These are phyloP conservation scores for Ochropacha duplaris DNA, from an alignment of 2,888 invertebrate genomes.

Conservation along the genomic window DNA sequence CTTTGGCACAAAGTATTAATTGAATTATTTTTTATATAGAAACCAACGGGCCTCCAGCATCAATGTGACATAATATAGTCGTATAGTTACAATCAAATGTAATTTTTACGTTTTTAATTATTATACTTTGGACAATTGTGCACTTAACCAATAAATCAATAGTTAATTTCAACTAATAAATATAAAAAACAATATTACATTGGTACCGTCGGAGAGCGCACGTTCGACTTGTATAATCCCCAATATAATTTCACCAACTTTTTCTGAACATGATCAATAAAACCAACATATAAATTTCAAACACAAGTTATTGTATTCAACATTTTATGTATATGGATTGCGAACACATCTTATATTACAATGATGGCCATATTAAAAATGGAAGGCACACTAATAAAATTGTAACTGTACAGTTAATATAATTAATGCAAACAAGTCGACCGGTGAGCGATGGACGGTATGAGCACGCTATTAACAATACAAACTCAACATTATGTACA, in stretches of 20 bases:
- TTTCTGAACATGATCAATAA: background rate
- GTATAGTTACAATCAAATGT: background rate
- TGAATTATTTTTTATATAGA: background rate
- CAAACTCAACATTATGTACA: conserved; percentile 64
- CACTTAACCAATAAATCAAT: background rate
- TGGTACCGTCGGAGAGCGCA: background rate
- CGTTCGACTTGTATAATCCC: background rate
- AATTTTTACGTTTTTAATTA: background rate
- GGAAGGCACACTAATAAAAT: conserved; percentile 28
- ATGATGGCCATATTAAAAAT: background rate
- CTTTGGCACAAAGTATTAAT: no score
- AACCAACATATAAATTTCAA: background rate
- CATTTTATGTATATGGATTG: conserved; percentile 13
- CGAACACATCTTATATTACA: conserved; percentile 10
- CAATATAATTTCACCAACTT: background rate
- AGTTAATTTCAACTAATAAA: background rate
- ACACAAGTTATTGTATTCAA: background rate
- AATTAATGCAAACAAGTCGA: conserved; percentile 38
- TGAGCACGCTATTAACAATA: conserved; percentile 16
- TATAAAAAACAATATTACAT: background rate
- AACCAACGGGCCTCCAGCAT: background rate
- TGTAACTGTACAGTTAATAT: conserved; percentile 31
- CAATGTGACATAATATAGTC: background rate
- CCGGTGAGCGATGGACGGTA: conserved; percentile 20
- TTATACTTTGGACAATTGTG: background rate